Conservation (phyloP, 2,797 vertebrate species). For the Menidia menidia region DNA sequence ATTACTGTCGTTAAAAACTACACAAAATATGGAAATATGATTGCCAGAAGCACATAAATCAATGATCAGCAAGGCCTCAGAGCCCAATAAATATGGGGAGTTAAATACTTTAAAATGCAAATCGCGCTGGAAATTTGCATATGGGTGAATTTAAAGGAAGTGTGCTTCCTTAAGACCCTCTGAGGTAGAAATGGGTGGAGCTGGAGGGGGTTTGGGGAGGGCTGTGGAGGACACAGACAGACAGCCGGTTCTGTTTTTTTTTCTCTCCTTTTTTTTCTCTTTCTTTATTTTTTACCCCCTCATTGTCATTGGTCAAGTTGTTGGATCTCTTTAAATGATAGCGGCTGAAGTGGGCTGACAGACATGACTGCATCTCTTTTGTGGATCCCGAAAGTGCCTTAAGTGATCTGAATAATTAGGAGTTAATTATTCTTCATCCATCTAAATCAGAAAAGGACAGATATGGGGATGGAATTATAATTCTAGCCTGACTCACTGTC, state of each 20-base stretch:
- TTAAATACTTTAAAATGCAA: conserved; percentile 99
- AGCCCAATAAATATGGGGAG: conserved; percentile 99
- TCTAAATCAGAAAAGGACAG: conserved; percentile 99
- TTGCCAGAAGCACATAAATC: conserved; percentile 99
- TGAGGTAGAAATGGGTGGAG: conserved; percentile 92
- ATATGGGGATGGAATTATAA: conserved; percentile 99
- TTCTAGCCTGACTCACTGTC: conserved; percentile 97
- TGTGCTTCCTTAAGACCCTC: conserved; percentile 96
- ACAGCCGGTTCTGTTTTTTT: conserved; percentile 54
- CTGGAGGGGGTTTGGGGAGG: conserved; percentile 75
- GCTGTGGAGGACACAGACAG: conserved; percentile 83
- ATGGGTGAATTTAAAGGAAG: conserved; percentile 98
- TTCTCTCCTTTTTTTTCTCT: conserved; percentile 56
- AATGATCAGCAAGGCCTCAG: conserved; percentile 99
- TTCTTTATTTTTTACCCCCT: conserved; percentile 76
- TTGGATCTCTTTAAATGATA: conserved; percentile 93
- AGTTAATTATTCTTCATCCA: conserved; percentile 99
- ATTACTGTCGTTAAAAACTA: conserved; percentile 99
- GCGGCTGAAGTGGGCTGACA: conserved; percentile 92
- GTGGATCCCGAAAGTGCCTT: conserved; percentile 96
- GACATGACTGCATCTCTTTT: conserved; percentile 91
- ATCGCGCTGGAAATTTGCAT: conserved; percentile 97
- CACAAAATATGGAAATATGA: conserved; percentile 99
- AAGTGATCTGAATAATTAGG: conserved; percentile 99
- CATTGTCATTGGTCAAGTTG: conserved; percentile 96